A percentile compares a stretch with the other conserved stretches of the same genome.
phyloP scores from a whole-genome alignment of 1,140 invertebrate species.

The Brachionus sp. region DNA sequence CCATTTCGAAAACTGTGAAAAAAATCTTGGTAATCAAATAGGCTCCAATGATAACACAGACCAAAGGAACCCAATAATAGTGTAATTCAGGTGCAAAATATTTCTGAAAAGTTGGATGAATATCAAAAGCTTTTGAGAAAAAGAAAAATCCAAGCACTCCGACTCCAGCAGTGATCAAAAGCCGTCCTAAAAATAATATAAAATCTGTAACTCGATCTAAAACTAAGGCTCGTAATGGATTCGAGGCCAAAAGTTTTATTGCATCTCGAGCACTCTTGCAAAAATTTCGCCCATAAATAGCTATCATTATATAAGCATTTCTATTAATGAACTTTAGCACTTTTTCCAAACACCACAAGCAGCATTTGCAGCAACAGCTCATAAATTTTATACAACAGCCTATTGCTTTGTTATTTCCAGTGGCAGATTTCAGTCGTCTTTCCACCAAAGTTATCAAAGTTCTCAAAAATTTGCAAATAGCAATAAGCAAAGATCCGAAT shows the following conservation, averaged over 20 bases:
- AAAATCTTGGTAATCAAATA: slow-evolving; percentile 79
- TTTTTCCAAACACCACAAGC: slow-evolving; percentile 45
- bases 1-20: slow-evolving; percentile 89
- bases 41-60: slow-evolving; percentile 50
- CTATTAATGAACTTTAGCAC: slow-evolving; percentile 40
- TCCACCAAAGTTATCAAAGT: slow-evolving; percentile 60
- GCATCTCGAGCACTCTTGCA: slow-evolving; percentile 81
- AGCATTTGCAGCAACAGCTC: slow-evolving; percentile 41
- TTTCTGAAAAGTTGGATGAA: not conserved
- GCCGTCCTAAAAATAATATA: slow-evolving; percentile 80
- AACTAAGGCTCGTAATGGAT: slow-evolving; percentile 76
- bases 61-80: slow-evolving; percentile 38
- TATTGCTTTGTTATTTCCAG: not conserved
- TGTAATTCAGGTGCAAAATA: slow-evolving; percentile 42
- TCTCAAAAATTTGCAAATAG: slow-evolving; percentile 80
- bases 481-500: slow-evolving; percentile 85
- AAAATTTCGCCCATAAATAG: slow-evolving; percentile 87
- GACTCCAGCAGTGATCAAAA: slow-evolving; percentile 72
- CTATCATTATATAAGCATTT: slow-evolving; percentile 53
- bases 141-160: slow-evolving; percentile 54
- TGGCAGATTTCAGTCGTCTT: slow-evolving; percentile 2
- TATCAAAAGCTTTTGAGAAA: slow-evolving; percentile 12
- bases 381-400: slow-evolving; percentile 1
- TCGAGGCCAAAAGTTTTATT: slow-evolving; percentile 82
- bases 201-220: slow-evolving; percentile 88